Evolutionary conservation across 2,888 invertebrate genomes (phyloP).

Genomic region (Idaea aversata): DNA sequence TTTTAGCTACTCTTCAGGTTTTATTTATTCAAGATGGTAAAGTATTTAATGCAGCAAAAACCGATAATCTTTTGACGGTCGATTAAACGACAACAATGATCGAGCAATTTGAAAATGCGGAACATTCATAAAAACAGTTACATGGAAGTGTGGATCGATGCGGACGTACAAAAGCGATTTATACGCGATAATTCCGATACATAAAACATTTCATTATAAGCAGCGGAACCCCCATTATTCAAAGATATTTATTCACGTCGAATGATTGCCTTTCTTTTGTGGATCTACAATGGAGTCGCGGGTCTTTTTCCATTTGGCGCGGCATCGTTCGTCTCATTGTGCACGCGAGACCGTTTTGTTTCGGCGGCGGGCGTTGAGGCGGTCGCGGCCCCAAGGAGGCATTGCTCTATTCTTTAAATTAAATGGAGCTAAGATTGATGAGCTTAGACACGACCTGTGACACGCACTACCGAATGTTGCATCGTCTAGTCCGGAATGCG

Average conservation of each 20-base stretch:
- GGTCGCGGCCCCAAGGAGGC: slow-evolving; percentile 50
- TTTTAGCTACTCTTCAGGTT: slow-evolving; percentile 28
- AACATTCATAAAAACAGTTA: slow-evolving; percentile 41
- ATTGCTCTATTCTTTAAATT: slow-evolving; percentile 64
- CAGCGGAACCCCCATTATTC: slow-evolving; percentile 71
- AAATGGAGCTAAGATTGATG: slow-evolving; percentile 77
- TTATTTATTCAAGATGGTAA: slow-evolving; percentile 28
- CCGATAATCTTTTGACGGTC: slow-evolving; percentile 28
- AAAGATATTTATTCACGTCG: slow-evolving; percentile 80
- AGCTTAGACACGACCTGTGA: slow-evolving; percentile 77
- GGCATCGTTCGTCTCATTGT: slow-evolving; percentile 63
- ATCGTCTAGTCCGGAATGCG: slow-evolving; percentile 62
- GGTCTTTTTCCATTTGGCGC: slow-evolving; percentile 70
- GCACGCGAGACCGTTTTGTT: slow-evolving; percentile 69
- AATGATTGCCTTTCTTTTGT: slow-evolving; percentile 80
- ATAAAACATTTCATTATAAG: slow-evolving; percentile 78
- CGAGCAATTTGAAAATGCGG: slow-evolving; percentile 33
- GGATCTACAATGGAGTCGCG: slow-evolving; percentile 71
- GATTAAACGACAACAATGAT: slow-evolving; percentile 36
- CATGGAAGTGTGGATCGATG: slow-evolving; percentile 44
- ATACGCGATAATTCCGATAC: slow-evolving; percentile 71
- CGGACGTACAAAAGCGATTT: slow-evolving; percentile 61
- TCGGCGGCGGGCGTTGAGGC: slow-evolving; percentile 50
- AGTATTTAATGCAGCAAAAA: slow-evolving; percentile 27
- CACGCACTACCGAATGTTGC: slow-evolving; percentile 75